Base-by-base conservation (phyloP, 2,888 invertebrate species). In the Melanargia galathea region DNA sequence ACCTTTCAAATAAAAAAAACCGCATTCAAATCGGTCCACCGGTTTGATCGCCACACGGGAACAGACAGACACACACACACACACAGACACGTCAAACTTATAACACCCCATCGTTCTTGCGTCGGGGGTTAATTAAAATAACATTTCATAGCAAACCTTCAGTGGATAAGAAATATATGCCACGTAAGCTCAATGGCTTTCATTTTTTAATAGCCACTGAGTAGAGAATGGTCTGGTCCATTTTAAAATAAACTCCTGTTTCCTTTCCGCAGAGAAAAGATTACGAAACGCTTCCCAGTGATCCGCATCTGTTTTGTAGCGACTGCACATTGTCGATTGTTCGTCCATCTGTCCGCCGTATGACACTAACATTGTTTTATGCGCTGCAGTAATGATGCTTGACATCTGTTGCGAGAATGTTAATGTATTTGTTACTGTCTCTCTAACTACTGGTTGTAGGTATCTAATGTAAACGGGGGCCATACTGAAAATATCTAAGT, bases 331-430 rank as follows among this genome's bases (percentile, higher is more conserved):
- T 67, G 60, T 61, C 57, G 65, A 68, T 69, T 68, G 67, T 69
- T 65, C 55, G 65, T 66, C 56, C 79, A 78, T 79, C 77, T 80
- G 80, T 71, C 71, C 66, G 64, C 77, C 75, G 70, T 71, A 74
- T 79, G 80, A 72, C 70, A 72, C 30, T 62, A 65, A 58, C 68
- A 73, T 74, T 71, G 73, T 73, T 72, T 72, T 71, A 71, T 60
- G 62, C 56, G 56, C 54, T 26, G 18, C 46, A 33, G 38, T 43
- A 43, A 38, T 26, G 51, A 24, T 57, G 60, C 57, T 54, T 63
- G 26, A 63, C 67, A 67, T 67, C 67, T 67, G 67, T 33, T 62
- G 59, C 58, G 30, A 48, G 18, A 57, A 30, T 8, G 30, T 6
- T n/a, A n/a, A 62, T 35, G 54, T 16, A 24, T 63, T 65, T 62